phyloP scores from a whole-genome alignment of 2,113 vertebrate genomes.

The Pantherophis guttatus region DNA sequence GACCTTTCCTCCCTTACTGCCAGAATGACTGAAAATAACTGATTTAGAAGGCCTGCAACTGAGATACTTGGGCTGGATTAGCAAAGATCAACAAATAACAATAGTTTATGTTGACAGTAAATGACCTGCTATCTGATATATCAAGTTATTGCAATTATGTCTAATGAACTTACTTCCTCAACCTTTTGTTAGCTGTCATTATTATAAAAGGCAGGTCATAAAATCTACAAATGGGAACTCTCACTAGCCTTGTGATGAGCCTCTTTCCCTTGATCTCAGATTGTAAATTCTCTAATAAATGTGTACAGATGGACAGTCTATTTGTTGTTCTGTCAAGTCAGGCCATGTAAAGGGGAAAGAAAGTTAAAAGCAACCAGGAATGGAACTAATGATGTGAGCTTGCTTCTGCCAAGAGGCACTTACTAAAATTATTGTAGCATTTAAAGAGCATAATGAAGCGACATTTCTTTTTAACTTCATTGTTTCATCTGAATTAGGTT shows the following conservation, averaged over 20 bases:
- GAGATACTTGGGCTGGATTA: slow-evolving; percentile 11
- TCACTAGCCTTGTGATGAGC: slow-evolving; percentile 61
- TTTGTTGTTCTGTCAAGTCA: slow-evolving; percentile 63
- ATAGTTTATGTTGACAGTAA: slow-evolving; percentile 54
- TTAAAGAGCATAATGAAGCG: slow-evolving; percentile 61
- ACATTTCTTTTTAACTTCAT: slow-evolving; percentile 64
- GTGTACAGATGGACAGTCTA: slow-evolving; percentile 57
- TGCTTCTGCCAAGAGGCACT: slow-evolving; percentile 55
- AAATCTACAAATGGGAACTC: slow-evolving; percentile 57
- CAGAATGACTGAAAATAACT: neutral
- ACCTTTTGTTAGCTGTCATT: slow-evolving; percentile 55
- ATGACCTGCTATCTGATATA: slow-evolving; percentile 50
- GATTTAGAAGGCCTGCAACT: neutral
- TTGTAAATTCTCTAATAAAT: slow-evolving; percentile 59
- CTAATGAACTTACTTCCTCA: slow-evolving; percentile 49
- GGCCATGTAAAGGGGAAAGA: slow-evolving; percentile 55
- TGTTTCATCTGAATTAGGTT: slow-evolving; percentile 51
- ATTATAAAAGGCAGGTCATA: slow-evolving; percentile 57
- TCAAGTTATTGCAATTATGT: slow-evolving; percentile 64
- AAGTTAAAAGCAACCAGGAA: slow-evolving; percentile 56
- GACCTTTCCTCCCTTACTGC: neutral
- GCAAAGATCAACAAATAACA: slow-evolving; percentile 29
- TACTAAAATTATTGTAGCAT: slow-evolving; percentile 63
- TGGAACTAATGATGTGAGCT: slow-evolving; percentile 59
- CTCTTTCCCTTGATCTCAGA: slow-evolving; percentile 58